Conservation (phyloP, 1,140 invertebrate species). For the Formica selysi region DNA sequence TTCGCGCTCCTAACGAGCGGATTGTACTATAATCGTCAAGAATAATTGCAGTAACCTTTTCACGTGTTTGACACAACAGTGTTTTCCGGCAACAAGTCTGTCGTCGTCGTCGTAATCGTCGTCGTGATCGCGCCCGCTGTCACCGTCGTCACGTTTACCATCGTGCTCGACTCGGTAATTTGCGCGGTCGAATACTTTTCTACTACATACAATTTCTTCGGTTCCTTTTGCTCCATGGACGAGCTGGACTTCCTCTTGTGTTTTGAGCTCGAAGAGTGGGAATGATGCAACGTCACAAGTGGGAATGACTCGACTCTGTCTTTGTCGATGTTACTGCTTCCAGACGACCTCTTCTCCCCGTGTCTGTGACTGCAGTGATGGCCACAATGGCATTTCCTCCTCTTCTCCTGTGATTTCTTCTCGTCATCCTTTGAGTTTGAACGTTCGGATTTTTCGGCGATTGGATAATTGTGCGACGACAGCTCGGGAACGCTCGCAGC, state of each 20-base stretch:
- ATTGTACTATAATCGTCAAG: constrained; percentile 68
- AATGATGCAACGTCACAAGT: constrained; percentile 59
- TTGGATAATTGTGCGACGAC: constrained; percentile 32
- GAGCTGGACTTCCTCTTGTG: constrained; percentile 74
- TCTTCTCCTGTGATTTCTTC: constrained; percentile 66
- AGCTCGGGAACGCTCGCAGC: constrained; percentile 17
- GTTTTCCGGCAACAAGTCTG: constrained; percentile 56
- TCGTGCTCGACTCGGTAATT: constrained; percentile 44
- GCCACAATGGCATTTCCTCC: constrained; percentile 51
- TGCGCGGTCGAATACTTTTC: constrained; percentile 52
- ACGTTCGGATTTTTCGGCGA: constrained; percentile 67
- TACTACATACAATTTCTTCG: constrained; percentile 52
- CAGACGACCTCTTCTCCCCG: constrained; percentile 64
- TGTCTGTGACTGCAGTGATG: constrained; percentile 63
- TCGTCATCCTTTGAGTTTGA: constrained; percentile 64
- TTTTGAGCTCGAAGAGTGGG: constrained; percentile 76
- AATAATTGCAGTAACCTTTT: constrained; percentile 63
- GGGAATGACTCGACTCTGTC: constrained; percentile 13
- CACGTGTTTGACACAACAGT: constrained; percentile 66
- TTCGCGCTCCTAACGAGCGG: constrained; percentile 45
- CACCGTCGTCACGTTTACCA: not conserved
- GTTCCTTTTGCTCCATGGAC: constrained; percentile 58
- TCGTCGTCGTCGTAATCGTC: constrained; percentile 26
- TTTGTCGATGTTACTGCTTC: constrained; percentile 43
- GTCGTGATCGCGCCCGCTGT: not conserved